Conservation (phyloP, 2,797 vertebrate genomes). For the Anguilla megastoma region DNA sequence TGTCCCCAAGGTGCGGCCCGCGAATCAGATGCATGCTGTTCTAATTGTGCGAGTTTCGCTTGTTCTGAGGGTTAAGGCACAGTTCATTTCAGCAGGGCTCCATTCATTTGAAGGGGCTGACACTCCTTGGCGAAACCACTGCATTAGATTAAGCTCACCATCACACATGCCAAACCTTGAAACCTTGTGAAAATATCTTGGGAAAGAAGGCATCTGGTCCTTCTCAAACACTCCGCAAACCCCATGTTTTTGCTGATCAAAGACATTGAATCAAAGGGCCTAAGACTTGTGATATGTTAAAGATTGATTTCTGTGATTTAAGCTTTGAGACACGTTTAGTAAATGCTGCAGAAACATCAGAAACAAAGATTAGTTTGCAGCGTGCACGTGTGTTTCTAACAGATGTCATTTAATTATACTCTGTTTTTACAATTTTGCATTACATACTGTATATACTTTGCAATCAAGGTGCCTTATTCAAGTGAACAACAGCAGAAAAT, state of each 20-base stretch:
- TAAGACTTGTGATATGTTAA: constrained; percentile 30
- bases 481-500: not conserved
- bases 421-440: not conserved
- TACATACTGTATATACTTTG: not conserved
- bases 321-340: not conserved
- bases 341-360: constrained; percentile 1
- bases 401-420: not conserved
- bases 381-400: not conserved
- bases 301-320: constrained; percentile 16
- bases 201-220: constrained; percentile 52
- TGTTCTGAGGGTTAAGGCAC: constrained; percentile 18
- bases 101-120: constrained; percentile 17
- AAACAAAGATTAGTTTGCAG: not conserved
- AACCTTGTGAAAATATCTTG: constrained; percentile 36
- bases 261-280: constrained; percentile 50
- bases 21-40: constrained; percentile 37
- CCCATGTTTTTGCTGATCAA: constrained; percentile 48
- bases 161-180: constrained; percentile 39
- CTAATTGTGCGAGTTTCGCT: constrained; percentile 36
- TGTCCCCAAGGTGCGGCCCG: constrained; percentile 17
- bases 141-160: constrained; percentile 28
- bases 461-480: not conserved
- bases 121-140: constrained; percentile 19
- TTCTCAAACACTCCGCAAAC: constrained; percentile 45
- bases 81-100: constrained; percentile 11